Percentiles rank a stretch among this genome's conserved stretches.
Conservation (phyloP, 2,797 vertebrate species). For the Bufotes viridis region DNA sequence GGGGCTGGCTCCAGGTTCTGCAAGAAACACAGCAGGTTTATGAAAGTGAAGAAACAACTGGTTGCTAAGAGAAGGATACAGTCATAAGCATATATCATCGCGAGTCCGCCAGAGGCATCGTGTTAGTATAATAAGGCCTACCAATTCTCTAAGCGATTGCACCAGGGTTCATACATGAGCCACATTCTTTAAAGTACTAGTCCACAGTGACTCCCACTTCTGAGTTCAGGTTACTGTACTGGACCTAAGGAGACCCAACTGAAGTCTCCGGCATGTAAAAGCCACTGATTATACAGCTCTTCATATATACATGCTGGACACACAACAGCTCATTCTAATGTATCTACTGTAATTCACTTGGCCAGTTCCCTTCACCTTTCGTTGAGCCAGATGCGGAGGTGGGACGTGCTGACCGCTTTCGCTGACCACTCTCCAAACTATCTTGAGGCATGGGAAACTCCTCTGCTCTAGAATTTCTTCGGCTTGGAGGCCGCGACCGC, state of each 20-base stretch:
- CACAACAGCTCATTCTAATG: not conserved
- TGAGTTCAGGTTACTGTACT: not conserved
- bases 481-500: slow-evolving; percentile 91
- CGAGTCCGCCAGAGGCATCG: not conserved
- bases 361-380: slow-evolving; percentile 75
- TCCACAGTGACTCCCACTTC: not conserved
- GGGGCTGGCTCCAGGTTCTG: slow-evolving; percentile 88
- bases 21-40: slow-evolving; percentile 68
- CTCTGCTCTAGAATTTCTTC: slow-evolving; percentile 93
- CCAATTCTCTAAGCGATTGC: not conserved
- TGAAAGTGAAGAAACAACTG: not conserved
- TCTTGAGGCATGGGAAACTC: slow-evolving; percentile 85
- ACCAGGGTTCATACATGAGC: not conserved
- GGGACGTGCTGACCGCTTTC: slow-evolving; percentile 90
- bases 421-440: slow-evolving; percentile 85
- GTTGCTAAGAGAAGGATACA: not conserved
- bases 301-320: not conserved
- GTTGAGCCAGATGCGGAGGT: slow-evolving; percentile 77
- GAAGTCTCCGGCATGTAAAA: too few species aligned
- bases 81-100: not conserved
- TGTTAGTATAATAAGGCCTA: not conserved
- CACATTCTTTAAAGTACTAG: not conserved
- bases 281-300: not conserved
- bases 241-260: too few species aligned
- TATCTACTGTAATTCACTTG: slow-evolving; percentile 15